A percentile compares a stretch with the other conserved stretches of the same genome.
These are phyloP conservation scores for Choloepus didactylus DNA, from an alignment of 2,797 vertebrate species.

Conservation along the genomic window DNA sequence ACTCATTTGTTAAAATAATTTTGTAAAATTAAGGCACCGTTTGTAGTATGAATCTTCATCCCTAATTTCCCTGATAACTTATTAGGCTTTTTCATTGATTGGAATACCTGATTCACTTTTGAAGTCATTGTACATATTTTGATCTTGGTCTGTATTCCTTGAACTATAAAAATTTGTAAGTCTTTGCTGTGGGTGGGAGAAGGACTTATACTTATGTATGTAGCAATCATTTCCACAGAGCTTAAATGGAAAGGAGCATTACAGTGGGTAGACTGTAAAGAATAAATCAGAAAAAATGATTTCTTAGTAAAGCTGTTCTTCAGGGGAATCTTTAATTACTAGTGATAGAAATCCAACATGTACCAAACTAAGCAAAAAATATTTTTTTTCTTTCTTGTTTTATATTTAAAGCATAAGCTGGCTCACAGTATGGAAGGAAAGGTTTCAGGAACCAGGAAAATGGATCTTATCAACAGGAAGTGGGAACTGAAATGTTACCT, in stretches of 20 bases:
- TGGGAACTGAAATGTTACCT: background rate
- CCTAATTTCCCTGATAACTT: background rate
- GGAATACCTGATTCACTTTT: background rate
- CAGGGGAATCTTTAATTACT: constrained; percentile 8
- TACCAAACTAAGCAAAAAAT: background rate
- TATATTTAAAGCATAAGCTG: background rate
- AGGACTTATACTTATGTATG: background rate
- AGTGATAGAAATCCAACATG: background rate
- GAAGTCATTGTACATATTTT: constrained; percentile 18
- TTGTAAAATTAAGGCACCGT: background rate
- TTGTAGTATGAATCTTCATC: background rate
- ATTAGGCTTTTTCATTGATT: background rate
- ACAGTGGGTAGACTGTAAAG: background rate
- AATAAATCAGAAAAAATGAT: background rate
- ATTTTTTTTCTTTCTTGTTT: background rate
- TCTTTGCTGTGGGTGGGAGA: background rate
- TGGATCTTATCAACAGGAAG: background rate
- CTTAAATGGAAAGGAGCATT: background rate
- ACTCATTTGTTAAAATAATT: background rate
- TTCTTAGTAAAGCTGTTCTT: background rate
- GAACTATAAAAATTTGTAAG: background rate
- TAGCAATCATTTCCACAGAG: background rate
- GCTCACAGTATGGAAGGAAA: background rate
- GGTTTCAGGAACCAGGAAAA: background rate
- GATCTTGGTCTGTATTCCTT: background rate